Base-by-base conservation (phyloP, 2,797 vertebrate genomes). In the Neostethus bicornis region DNA sequence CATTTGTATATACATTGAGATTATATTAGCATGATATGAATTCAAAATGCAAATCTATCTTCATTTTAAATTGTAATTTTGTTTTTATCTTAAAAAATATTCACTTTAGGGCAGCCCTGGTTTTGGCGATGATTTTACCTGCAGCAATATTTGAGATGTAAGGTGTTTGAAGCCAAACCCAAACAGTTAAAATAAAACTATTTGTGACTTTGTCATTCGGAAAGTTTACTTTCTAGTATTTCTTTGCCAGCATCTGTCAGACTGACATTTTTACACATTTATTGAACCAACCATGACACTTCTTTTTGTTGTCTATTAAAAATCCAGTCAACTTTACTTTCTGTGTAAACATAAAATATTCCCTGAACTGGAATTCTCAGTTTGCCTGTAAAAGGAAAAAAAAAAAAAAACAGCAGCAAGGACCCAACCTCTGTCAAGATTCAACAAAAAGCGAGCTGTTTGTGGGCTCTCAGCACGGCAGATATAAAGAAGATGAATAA, bases 401-500 rank as follows among this genome's bases (percentile, higher is more conserved):
- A n/a, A n/a, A n/a, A n/a, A n/a, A n/a, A n/a, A 46, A 65, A 29
- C 12, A 13, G 41, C 43, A 35, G 44, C 35, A 7, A 51, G 50
- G 21, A 31, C 20, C 32, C 20, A 5, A 25, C 25, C 24, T 61
- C 64, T 80, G 74, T 64, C 48, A 61, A 49, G 35, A 51, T 35
- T 70, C 47, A 58, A 73, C 66, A 59, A 70, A 32, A 61, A 59
- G 61, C 53, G 65, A 34, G 50, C 66, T 21, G 64, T 65, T 77
- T 21, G 3, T 50, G 14, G 68, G 45, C 9, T 39, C 60, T 24
- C 58, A 55, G 59, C 43, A 34, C 71, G 47, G 47, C 64, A 53
- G 55, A 68, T 51, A 58, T 39, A 42, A 32, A 51, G 53, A 64
- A 81, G 64, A 85, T 79, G 71, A 82, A 77, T 77, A 75, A 84